phyloP scores from a whole-genome alignment of 2,113 vertebrate species.

The Lampris megalopsis region DNA sequence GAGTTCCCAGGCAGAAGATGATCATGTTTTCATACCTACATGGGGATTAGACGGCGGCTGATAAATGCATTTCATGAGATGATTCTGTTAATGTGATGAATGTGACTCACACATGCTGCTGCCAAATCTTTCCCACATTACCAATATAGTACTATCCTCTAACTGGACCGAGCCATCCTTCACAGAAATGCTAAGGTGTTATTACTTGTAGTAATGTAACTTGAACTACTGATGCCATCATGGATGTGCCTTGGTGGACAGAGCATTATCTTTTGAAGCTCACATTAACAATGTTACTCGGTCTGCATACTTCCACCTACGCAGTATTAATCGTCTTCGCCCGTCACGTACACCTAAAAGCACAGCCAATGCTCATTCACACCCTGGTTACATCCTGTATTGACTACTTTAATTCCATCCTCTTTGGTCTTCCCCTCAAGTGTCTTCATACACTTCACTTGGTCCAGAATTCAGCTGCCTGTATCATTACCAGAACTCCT shows the following conservation, averaged over 20 bases:
- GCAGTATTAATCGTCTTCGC: too few species aligned
- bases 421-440: too few species aligned
- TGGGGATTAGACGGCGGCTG: constrained; percentile 23
- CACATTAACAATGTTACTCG: too few species aligned
- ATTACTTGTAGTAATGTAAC: constrained; percentile 39
- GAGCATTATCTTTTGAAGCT: too few species aligned
- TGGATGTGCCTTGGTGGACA: not conserved
- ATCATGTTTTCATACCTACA: constrained; percentile 18
- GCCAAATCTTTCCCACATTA: constrained; percentile 19
- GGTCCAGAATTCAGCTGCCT: too few species aligned
- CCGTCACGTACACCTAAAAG: too few species aligned
- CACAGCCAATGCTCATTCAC: too few species aligned
- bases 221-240: constrained; percentile 19
- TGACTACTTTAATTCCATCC: too few species aligned
- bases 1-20: constrained; percentile 38
- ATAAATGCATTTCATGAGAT: constrained; percentile 31
- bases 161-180: constrained; percentile 22
- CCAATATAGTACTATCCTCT: constrained; percentile 28
- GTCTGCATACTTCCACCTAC: too few species aligned
- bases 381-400: too few species aligned
- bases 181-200: constrained; percentile 7
- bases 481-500: too few species aligned
- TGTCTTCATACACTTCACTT: too few species aligned
- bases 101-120: constrained; percentile 31
- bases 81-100: constrained; percentile 22